Conservation (phyloP, 2,113 vertebrate genomes). For the Callocephalon fimbriatum region DNA sequence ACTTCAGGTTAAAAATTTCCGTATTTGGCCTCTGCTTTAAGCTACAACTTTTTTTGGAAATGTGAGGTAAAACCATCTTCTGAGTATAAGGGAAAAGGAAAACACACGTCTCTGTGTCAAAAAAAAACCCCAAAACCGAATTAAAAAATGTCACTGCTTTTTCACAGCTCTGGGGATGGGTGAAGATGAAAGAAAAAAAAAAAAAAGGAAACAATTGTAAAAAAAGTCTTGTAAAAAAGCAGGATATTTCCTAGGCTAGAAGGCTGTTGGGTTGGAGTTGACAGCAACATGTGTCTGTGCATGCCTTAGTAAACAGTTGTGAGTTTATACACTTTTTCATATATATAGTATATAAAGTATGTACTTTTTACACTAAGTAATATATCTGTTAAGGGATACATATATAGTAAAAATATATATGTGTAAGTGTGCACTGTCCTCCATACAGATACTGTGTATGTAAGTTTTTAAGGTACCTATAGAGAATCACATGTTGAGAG, state of each 20-base stretch:
- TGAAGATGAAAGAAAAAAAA: not conserved
- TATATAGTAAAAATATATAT: not conserved
- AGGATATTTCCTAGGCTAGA: not conserved
- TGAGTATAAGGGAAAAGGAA: not conserved
- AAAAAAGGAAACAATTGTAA: not conserved
- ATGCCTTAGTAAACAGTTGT: not conserved
- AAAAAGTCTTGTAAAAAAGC: not conserved
- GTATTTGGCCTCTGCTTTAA: not conserved
- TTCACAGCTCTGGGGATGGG: not conserved
- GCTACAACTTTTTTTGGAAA: conserved; percentile 9
- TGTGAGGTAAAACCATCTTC: not conserved
- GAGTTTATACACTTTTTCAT: not conserved
- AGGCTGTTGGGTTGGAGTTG: not conserved
- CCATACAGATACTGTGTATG: not conserved
- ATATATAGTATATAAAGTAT: not conserved
- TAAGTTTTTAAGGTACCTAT: not conserved
- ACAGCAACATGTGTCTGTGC: not conserved
- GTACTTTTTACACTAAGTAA: not conserved
- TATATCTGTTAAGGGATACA: not conserved
- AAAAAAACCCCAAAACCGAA: not conserved
- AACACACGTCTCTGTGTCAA: not conserved
- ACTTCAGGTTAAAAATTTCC: conserved; percentile 40
- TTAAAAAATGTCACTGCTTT: not conserved
- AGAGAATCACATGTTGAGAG: not conserved
- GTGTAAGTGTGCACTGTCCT: not conserved